Evolutionary conservation across 2,888 invertebrate genomes (phyloP), one percentile per base, ranked within the genome.

Genomic region (Monoplex corrugatus): DNA sequence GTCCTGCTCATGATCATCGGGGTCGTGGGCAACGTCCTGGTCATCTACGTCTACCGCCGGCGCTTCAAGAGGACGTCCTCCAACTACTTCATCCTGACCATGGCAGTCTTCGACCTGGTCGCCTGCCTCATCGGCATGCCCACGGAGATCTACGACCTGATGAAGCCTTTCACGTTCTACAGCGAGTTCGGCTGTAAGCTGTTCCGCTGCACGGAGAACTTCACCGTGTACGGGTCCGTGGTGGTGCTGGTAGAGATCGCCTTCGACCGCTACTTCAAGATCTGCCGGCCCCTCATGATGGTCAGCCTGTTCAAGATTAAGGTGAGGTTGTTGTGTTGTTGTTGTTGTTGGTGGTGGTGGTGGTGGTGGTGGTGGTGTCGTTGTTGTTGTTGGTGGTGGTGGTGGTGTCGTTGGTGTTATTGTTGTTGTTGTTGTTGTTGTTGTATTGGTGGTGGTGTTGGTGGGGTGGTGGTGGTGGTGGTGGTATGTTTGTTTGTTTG

Each of bases 31-130:
- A 94, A 94, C 90, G 75, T 90, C 13, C 89, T 94, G 23, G 94
- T 94, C 8, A 89, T 94, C 50, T 93, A 93, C 84, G 93, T 94
- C 5, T 94, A 94, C 89, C 92, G 92, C 10, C 91, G 93, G 43
- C 90, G 93, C 28, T 93, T 94, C 88, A 92, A 93, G 80, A 92
- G 93, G 86, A 93, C 93, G 5, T 94, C 94, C 0, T 94, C 94
- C 0, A 94, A 94, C 89, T 94, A 93, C 87, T 94, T 94, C 91
- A 94, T 94, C 68, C 91, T 93, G 38, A 91, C 94, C 44, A 93
- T 94, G 93, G 94, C 94, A 3, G 91, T 94, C 43, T 94, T 94
- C 91, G 94, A 94, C 90, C 91, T 94, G 43, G 89, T 94, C n/a
- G 93, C 94, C 1, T 94, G 94, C 86, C 86, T 93, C 2, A 91